Base-by-base conservation (phyloP, 2,797 vertebrate species). In the Mastacembelus armatus region DNA sequence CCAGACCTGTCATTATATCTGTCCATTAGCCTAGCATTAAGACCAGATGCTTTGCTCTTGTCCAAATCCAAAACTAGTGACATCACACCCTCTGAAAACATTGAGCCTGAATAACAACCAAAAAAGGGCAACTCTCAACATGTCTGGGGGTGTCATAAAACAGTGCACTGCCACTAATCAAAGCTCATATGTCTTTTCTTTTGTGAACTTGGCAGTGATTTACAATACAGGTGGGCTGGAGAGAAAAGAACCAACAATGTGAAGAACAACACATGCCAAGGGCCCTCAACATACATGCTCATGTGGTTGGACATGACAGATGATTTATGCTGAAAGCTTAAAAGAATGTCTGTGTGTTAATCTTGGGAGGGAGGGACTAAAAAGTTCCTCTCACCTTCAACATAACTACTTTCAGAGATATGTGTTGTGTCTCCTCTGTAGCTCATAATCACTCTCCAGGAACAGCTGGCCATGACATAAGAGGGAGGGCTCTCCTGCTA, bases 391-490 rank as follows among this genome's bases (percentile, higher is more conserved):
- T 65, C 76, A 75, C 77, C 72, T 78, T 66, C 10, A 39, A 65
- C 68, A 60, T n/a, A 29, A 68, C 32, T 10, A 48, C 48, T 63
- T 62, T 29, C 15, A 71, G 64, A 54, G 44, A 75, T 78, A 54
- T 60, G n/a, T 1, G 22, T 66, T 51, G n/a, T 1, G 22, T 68
- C 51, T 74, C 48, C 67, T 74, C 57, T 71, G 44, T 70, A 85
- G 67, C 68, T 65, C 64, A 73, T 76, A 63, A 77, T 69, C 27
- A 18, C 39, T 42, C 52, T 75, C 74, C 55, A 35, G 59, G 68
- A 86, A 65, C 87, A 88, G 86, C 78, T 88, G 83, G 78, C 33
- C 56, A 43, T 89, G 85, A 90, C 77, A 78, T 88, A 79, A 89
- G 54, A 79, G 74, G 77, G 74, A 85, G 80, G 67, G 32, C 51